phyloP scores from a whole-genome alignment of 2,113 vertebrate genomes.

The Syngnathus scovelli region DNA sequence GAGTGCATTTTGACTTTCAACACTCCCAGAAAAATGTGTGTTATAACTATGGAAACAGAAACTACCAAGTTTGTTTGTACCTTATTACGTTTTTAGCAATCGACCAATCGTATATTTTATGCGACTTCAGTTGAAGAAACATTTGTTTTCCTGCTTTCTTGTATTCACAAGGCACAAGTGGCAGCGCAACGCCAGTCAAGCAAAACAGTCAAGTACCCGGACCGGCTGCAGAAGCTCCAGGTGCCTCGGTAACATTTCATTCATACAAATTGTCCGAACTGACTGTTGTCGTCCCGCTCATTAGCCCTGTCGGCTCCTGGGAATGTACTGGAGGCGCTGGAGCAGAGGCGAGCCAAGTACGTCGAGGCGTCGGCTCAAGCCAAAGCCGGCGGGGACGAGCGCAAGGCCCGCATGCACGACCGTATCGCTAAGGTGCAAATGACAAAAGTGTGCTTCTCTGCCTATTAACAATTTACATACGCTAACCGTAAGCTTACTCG shows the following conservation, averaged over 20 bases:
- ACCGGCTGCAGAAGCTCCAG: conserved; percentile 35
- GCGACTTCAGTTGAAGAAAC: not conserved
- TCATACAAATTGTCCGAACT: no score
- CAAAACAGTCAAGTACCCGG: conserved; percentile 14
- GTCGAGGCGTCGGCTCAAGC: conserved; percentile 81
- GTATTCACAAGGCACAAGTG: conserved; percentile 16
- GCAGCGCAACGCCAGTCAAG: conserved; percentile 11
- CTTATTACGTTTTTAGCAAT: no score
- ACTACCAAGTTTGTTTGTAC: no score
- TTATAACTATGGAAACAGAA: no score
- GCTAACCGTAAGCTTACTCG: not conserved
- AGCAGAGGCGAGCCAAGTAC: conserved; percentile 87
- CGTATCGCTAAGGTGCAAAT: conserved; percentile 85
- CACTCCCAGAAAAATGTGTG: no score
- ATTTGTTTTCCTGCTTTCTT: not conserved
- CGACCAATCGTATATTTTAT: no score
- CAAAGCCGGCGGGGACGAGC: conserved; percentile 79
- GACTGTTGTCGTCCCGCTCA: not conserved
- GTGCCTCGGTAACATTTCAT: conserved; percentile 24
- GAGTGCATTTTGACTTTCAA: no score
- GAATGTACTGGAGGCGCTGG: conserved; percentile 81
- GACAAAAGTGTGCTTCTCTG: not conserved
- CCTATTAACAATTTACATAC: not conserved
- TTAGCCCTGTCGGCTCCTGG: conserved; percentile 66
- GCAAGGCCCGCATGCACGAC: conserved; percentile 92